phyloP scores from a whole-genome alignment of 2,888 invertebrate species.

The Phortica magna region DNA sequence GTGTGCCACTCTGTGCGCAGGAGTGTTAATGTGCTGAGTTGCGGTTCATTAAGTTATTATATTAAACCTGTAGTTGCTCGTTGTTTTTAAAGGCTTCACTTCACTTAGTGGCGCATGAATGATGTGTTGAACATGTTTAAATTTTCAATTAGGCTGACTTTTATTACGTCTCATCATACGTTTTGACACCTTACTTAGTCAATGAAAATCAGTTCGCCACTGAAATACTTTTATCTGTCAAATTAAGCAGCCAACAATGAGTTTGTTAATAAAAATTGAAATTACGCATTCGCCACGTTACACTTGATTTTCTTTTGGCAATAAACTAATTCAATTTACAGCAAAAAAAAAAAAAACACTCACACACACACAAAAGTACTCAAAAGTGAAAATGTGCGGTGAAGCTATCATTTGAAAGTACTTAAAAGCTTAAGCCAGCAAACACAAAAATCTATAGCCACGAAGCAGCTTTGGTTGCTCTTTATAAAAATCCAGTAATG shows the following conservation, averaged over 20 bases:
- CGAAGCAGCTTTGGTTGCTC: not conserved
- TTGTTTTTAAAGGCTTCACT: not conserved
- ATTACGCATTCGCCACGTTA: constrained; percentile 51
- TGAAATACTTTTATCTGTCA: not conserved
- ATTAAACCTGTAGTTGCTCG: not conserved
- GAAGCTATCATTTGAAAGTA: not conserved
- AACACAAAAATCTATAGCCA: not conserved
- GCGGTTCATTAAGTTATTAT: constrained; percentile 16
- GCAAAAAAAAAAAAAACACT: not conserved
- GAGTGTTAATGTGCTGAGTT: constrained; percentile 25
- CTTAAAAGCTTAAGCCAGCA: not conserved
- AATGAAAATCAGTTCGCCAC: no score
- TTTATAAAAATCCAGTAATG: not conserved
- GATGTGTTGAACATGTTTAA: no score
- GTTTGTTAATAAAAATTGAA: constrained; percentile 25
- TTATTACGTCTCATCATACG: no score
- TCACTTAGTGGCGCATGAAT: not conserved
- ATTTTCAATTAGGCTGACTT: no score
- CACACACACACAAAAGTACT: not conserved
- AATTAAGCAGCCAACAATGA: not conserved
- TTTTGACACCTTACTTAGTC: no score
- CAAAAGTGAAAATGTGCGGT: not conserved
- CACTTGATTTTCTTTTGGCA: constrained; percentile 1
- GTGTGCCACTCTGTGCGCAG: not conserved
- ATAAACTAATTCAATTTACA: not conserved